Base-by-base conservation (phyloP, 2,888 invertebrate genomes). In the Odontothrips loti region DNA sequence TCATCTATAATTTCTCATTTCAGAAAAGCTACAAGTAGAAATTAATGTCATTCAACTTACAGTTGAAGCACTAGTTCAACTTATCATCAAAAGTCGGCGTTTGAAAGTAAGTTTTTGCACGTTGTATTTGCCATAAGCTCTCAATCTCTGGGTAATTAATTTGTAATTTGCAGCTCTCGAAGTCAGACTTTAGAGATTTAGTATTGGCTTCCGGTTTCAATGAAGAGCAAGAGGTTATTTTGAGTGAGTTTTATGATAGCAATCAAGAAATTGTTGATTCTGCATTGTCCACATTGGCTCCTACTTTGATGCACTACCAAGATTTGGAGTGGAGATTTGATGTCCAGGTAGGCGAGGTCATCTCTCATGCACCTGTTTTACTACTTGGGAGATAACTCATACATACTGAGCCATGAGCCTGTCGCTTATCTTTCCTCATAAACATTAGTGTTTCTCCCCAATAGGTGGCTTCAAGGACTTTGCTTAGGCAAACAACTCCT, bases 21-120 rank as follows among this genome's bases (percentile, higher is more conserved):
- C 88, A 91, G 91, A 92, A 85, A 93, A 92, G 86, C 86, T 93
- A 79, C 87, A 90, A 81, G 89, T 91, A 20, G 88, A 90, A 58
- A 82, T 89, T 15, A 87, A 89, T 83, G 86, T 87, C 79, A 90
- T 93, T 47, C 90, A 91, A 86, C 91, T 91, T 86, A 89, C 93
- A 78, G 90, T 95, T 20, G 92, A 93, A 87, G 93, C 93, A 29
- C 87, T 95, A 81, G 90, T 94, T n/a, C 92, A 93, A 86, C 88
- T 95, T 80, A 88, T 95, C 80, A 88, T 94, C 27, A 91, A 94
- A 87, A 91, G 91, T 83, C 92, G 92, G 84, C 93, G 92, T 87
- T 89, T 92, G 83, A 91, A 92, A 88, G 92, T 92, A 87, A 88
- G 88, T 88, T 68, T 68, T 23, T 0, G 6, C n/a, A 23, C 9